A percentile compares a stretch with the other conserved stretches of the same genome.
phyloP scores from a whole-genome alignment of 2,888 invertebrate genomes.

The Pollenia amentaria region DNA sequence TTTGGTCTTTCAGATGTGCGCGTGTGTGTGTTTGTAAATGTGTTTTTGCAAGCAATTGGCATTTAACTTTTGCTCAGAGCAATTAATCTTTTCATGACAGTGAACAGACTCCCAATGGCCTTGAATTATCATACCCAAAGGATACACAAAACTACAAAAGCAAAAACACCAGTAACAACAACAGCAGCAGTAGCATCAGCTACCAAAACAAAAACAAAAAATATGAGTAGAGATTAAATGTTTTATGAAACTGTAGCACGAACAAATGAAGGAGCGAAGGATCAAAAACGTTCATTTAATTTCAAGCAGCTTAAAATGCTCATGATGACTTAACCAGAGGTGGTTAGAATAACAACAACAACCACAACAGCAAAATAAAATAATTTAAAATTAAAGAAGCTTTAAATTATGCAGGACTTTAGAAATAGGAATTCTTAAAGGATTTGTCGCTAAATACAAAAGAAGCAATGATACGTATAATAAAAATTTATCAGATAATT shows the following conservation, averaged over 20 bases:
- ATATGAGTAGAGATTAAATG: conserved; percentile 33
- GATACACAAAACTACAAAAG: conserved; percentile 26
- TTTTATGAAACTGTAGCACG: conserved; percentile 20
- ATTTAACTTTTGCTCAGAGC: conserved; percentile 65
- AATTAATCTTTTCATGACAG: conserved; percentile 69
- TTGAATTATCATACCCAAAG: conserved; percentile 54
- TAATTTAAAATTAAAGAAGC: conserved; percentile 21
- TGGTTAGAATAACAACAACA: neutral
- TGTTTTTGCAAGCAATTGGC: conserved; percentile 34
- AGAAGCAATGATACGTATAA: neutral
- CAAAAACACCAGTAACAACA: neutral
- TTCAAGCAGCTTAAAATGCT: conserved; percentile 24
- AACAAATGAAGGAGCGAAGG: neutral
- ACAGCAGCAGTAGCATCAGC: neutral
- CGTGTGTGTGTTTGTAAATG: neutral
- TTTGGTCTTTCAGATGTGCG: neutral
- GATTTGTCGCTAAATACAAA: neutral
- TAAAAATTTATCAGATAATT: neutral
- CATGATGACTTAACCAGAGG: neutral
- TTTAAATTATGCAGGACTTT: conserved; percentile 3
- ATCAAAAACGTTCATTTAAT: conserved; percentile 11
- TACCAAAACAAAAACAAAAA: conserved; percentile 11
- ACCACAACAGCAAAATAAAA: neutral
- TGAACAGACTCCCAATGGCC: conserved; percentile 64
- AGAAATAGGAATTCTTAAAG: neutral